Evolutionary conservation across 1,140 invertebrate species (phyloP), one percentile per base, ranked within the genome.

Genomic region (Mesaphorura yosii): DNA sequence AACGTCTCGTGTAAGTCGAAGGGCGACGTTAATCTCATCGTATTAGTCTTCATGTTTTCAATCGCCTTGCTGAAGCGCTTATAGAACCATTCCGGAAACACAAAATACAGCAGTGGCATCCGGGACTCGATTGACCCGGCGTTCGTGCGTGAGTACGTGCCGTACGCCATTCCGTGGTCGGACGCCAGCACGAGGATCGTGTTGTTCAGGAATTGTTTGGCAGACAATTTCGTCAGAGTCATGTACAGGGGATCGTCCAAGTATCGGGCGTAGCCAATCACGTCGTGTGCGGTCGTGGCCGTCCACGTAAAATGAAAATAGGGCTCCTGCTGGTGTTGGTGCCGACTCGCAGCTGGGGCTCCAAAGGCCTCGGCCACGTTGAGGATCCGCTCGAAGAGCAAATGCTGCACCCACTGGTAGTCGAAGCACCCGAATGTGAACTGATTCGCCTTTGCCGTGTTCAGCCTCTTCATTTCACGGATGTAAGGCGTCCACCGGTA

Each of bases 131-230:
- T 73, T 66, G 85, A 81, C 0, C 92, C 92, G 45, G 76, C 78
- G 66, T 84, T 82, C 0, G 89, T 92, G 60, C 77, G 67, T n/a
- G 84, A 66, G 19, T 88, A 79, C 3, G 73, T 71, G 2, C 89
- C 89, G 72, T 84, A 94, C 26, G 91, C 69, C 64, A 91, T 82
- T 0, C 92, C 92, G 67, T 96, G 92, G 68, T 97, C 92, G 64
- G 88, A 91, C 59, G 91, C 73, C 17, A 93, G 77, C 23, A 95
- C 73, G 0, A 95, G 66, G 0, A 77, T 67, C 0, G 79, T 79
- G 15, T 67, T 68, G 22, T 72, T 68, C 3, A 76, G 53, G 1
- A 70, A 41, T 3, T 62, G 58, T 5, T 67, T 26, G 0, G 51
- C 47, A 2, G 28, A 28, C 1, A 72, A 44, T 28, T 66, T 54